Base-by-base conservation (phyloP, 1,140 invertebrate genomes). In the Zaprionus africanus region DNA sequence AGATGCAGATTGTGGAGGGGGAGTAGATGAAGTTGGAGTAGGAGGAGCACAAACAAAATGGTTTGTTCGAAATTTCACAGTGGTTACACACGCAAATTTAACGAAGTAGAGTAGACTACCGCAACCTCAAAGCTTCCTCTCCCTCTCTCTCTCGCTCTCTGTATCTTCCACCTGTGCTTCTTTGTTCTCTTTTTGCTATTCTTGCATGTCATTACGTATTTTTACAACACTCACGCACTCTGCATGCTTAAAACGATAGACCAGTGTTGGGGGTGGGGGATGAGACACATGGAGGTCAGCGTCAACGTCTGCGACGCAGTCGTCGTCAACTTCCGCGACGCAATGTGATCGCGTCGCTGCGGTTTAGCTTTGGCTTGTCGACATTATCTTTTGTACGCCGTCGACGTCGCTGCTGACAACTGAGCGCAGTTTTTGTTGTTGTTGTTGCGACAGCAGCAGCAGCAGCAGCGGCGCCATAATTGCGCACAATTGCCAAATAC, bases 401-500 rank as follows among this genome's bases (percentile, higher is more conserved):
- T 26, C 36, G 57, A 11, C 24, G 26, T 43, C 60, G 46, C 28
- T 9, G 59, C 53, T 64, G 73, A 62, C 70, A 61, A 65, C 71
- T 74, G 71, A 72, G 62, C 28, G 69, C 53, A 19, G 46, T 71
- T 22, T 49, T 38, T 64, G 36, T 17, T 38, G 36, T 15, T 54
- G 51, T 53, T 64, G 70, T 72, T 84, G 74, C 67, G 31, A 22
- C 28, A 31, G 22, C 28, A 31, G 28, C 28, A 31, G 28, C 51
- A 49, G 6, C 28, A 31, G 6, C 53, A n/a, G 41, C 59, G 57
- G 34, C 61, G 41, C 65, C 51, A 80, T 87, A 88, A 87, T 87
- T 87, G 81, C 83, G 81, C 78, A 84, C 84, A 87, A 88, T 83
- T 81, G 84, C 70, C 81, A 81, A 78, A 73, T 74, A 87, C 84